Evolutionary conservation across 2,888 invertebrate species (phyloP).

Genomic region (Xiphydria camelus): DNA sequence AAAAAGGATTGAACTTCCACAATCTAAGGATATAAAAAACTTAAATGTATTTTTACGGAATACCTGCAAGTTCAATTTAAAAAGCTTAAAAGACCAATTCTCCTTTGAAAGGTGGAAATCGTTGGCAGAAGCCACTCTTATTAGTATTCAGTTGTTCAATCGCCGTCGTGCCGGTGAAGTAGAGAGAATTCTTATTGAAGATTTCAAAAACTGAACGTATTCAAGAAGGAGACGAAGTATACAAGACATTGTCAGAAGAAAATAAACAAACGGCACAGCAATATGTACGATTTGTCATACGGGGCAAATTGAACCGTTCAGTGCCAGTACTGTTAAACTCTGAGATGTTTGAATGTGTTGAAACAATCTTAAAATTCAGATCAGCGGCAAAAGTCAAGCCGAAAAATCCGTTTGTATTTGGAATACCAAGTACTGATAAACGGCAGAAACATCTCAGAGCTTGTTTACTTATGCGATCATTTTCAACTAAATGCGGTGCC

Average conservation of each 20-base stretch:
- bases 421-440: constrained; percentile 10
- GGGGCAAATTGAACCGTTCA: constrained; percentile 20
- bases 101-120: constrained; percentile 3
- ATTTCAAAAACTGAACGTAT: constrained; percentile 3
- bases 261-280: constrained; percentile 3
- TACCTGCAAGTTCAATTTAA: background rate
- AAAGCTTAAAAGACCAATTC: constrained; percentile 4
- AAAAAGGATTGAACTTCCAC: constrained; percentile 14
- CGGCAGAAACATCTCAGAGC: constrained; percentile 27
- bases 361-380: constrained; percentile 16
- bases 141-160: constrained; percentile 14
- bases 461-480: constrained; percentile 27
- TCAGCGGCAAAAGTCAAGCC: constrained; percentile 12
- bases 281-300: constrained; percentile 22
- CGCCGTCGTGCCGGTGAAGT: constrained; percentile 14
- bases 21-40: constrained; percentile 10
- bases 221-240: too few species aligned
- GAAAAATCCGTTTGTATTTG: constrained; percentile 23
- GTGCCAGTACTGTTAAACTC: constrained; percentile 21
- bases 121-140: constrained; percentile 7
- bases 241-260: background rate
- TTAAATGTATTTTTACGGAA: constrained; percentile 4
- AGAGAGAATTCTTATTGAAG: constrained; percentile 5
- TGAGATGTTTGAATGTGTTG: constrained; percentile 16
- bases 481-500: constrained; percentile 31